Percentiles rank a stretch among this genome's conserved stretches.
Conservation (phyloP, 2,888 invertebrate genomes). For the Xanthostigma xanthostigma region DNA sequence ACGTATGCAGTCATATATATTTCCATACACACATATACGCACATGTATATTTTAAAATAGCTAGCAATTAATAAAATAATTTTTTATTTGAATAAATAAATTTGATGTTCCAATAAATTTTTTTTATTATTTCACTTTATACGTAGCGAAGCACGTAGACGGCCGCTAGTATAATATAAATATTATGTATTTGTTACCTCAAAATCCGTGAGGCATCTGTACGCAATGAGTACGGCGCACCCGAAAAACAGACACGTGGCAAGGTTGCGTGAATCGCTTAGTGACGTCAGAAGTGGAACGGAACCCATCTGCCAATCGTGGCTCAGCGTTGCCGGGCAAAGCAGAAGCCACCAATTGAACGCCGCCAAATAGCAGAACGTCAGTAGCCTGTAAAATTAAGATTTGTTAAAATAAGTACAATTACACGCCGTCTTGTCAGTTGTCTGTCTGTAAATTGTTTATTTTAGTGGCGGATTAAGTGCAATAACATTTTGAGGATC, state of each 20-base stretch:
- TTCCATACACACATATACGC: too few species aligned
- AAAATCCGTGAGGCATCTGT: constrained; percentile 46
- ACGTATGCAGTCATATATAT: too few species aligned
- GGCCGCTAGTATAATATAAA: too few species aligned
- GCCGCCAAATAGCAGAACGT: constrained; percentile 71
- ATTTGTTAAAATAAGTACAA: too few species aligned
- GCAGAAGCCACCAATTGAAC: constrained; percentile 71
- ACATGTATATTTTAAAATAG: too few species aligned
- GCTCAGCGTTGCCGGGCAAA: constrained; percentile 61
- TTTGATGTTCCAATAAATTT: too few species aligned
- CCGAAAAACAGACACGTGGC: constrained; percentile 53
- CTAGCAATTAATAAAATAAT: too few species aligned
- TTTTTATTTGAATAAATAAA: too few species aligned
- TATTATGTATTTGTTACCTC: constrained; percentile 39
- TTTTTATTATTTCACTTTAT: too few species aligned
- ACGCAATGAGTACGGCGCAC: constrained; percentile 41
- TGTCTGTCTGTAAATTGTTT: neutral
- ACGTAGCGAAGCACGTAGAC: too few species aligned
- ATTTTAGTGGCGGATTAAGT: neutral
- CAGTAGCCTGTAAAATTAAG: constrained; percentile 44
- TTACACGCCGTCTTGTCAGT: too few species aligned
- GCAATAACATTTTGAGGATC: too few species aligned
- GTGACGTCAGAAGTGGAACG: constrained; percentile 57
- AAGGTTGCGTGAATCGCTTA: constrained; percentile 57
- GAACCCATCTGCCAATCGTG: constrained; percentile 89